phyloP scores from a whole-genome alignment of 2,888 invertebrate species.

The Tetropium fuscum region DNA sequence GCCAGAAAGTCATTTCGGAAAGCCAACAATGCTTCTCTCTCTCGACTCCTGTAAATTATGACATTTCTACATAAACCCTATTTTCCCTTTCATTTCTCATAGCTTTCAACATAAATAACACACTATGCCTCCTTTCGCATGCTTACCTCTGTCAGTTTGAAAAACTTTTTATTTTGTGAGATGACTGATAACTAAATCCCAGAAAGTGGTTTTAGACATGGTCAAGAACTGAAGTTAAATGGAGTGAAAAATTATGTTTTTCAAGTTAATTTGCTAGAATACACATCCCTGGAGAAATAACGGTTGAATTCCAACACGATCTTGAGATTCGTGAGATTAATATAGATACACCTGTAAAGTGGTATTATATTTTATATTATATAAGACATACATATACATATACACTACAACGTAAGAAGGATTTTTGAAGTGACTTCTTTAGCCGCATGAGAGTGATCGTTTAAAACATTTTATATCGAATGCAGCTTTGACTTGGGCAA shows the following conservation, averaged over 20 bases:
- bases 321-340: too few species aligned
- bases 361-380: too few species aligned
- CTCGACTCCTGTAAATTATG: slow-evolving; percentile 55
- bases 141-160: slow-evolving; percentile 39
- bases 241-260: slow-evolving; percentile 9
- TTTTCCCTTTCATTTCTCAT: slow-evolving; percentile 63
- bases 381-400: too few species aligned
- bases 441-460: too few species aligned
- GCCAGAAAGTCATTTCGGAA: slow-evolving; percentile 49
- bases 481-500: too few species aligned
- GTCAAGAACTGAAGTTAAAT: slow-evolving; percentile 24
- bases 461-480: too few species aligned
- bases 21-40: slow-evolving; percentile 53
- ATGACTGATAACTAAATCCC: slow-evolving; percentile 29
- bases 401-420: too few species aligned
- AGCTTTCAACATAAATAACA: slow-evolving; percentile 57
- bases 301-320: too few species aligned
- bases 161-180: slow-evolving; percentile 32
- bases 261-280: not conserved
- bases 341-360: too few species aligned
- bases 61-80: slow-evolving; percentile 59
- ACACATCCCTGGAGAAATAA: too few species aligned
- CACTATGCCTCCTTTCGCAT: slow-evolving; percentile 21
- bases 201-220: slow-evolving; percentile 21
- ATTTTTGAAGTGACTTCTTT: too few species aligned